These are phyloP conservation scores for Mamestra configurata DNA, from an alignment of 1,140 invertebrate genomes.

Conservation along the genomic window DNA sequence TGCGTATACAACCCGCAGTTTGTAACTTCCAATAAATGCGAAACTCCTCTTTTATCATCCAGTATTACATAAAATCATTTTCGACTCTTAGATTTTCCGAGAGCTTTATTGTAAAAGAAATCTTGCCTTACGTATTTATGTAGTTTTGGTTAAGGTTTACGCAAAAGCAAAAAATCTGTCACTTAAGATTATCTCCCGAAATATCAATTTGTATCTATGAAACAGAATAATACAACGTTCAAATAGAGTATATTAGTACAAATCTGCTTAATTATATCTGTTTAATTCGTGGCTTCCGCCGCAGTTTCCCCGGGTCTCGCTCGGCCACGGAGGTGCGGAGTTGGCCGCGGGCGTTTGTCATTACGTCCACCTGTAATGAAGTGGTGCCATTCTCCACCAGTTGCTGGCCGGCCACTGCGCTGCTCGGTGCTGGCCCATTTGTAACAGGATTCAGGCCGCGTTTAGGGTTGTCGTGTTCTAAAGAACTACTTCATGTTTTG, in stretches of 20 bases:
- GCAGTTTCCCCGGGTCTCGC: conserved; percentile 21
- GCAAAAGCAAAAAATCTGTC: neutral
- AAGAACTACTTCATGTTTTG: no score
- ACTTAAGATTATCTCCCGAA: neutral
- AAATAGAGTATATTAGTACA: conserved; percentile 21
- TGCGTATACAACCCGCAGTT: no score
- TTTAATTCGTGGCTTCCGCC: conserved; percentile 42
- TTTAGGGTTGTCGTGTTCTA: conserved; percentile 5
- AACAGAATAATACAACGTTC: conserved; percentile 5
- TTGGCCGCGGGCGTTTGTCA: conserved; percentile 57
- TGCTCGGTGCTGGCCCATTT: conserved; percentile 43
- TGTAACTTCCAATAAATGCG: no score
- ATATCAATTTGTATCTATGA: neutral
- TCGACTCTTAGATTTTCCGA: no score
- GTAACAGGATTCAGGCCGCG: conserved; percentile 53
- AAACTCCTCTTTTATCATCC: no score
- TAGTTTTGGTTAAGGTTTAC: neutral
- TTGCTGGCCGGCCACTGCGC: conserved; percentile 9
- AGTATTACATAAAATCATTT: no score
- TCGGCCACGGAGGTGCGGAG: conserved; percentile 49
- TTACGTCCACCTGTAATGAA: conserved; percentile 59
- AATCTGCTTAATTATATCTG: conserved; percentile 13
- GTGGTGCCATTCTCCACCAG: conserved; percentile 46
- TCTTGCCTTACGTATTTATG: no score
- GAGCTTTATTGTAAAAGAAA: no score